Evolutionary conservation across 2,888 invertebrate species (phyloP), one percentile per base, ranked within the genome.

Genomic region (Zygothrica quintamaculata): DNA sequence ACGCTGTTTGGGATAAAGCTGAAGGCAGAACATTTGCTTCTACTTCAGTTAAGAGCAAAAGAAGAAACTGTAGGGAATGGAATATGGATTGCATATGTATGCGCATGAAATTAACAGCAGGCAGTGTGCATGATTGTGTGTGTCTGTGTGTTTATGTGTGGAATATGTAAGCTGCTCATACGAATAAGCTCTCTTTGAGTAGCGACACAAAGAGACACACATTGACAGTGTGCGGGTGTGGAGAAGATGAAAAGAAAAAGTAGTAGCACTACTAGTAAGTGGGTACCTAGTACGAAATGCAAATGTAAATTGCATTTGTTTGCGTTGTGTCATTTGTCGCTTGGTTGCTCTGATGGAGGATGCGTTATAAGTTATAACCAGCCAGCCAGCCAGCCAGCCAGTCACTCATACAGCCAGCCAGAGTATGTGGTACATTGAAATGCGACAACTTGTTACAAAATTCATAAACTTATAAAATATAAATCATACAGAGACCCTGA

Each of bases 381-480:
- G n/a, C n/a, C n/a, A n/a, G n/a, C n/a, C n/a, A n/a, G n/a, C n/a
- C n/a, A n/a, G n/a, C n/a, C n/a, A n/a, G n/a, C n/a, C n/a, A n/a
- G n/a, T n/a, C n/a, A n/a, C n/a, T n/a, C n/a, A n/a, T n/a, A n/a
- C n/a, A n/a, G n/a, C 18, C 15, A 40, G 29, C 40, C 40, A 34
- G 18, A 34, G 44, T n/a, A 43, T 42, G 18, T 40, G 29, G 37
- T 42, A 34, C 44, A 59, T 50, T 42, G 50, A 71, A 57, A 70
- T 71, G 71, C 51, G 60, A 60, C 67, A 68, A 66, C 60, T 58
- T 67, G 68, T 69, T 67, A 67, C 62, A 72, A 67, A 62, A 72
- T 72, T 72, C 71, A 72, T 72, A 67, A 72, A 67, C 67, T 67
- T 72, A 56, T 72, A 55, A 72, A 71, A 66, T 72, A 71, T 71